These are phyloP conservation scores for Heterocephalus glaber DNA, from an alignment of 2,113 vertebrate genomes.

Conservation along the genomic window DNA sequence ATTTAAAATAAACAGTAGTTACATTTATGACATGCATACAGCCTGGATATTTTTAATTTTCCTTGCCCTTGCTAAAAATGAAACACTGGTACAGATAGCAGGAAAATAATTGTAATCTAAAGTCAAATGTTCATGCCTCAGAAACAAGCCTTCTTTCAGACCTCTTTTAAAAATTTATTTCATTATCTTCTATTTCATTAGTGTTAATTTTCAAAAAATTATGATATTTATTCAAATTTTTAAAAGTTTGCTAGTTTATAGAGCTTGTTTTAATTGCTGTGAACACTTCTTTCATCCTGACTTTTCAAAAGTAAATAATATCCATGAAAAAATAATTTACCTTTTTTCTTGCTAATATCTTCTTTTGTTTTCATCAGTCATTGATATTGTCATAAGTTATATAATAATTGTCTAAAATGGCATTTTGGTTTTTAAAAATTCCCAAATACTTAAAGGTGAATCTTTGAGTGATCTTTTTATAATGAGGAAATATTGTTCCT, in stretches of 20 bases:
- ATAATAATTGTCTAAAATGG: conserved; percentile 41
- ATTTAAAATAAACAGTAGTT: conserved; percentile 73
- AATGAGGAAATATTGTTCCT: neutral
- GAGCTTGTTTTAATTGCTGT: conserved; percentile 57
- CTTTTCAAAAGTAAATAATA: conserved; percentile 48
- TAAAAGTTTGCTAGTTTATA: conserved; percentile 40
- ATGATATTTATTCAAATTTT: neutral
- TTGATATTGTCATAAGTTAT: neutral
- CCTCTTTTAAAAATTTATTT: conserved; percentile 46
- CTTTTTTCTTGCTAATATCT: neutral
- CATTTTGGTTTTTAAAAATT: neutral
- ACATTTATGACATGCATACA: conserved; percentile 59
- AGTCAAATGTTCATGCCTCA: neutral
- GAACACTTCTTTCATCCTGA: neutral
- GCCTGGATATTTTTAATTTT: conserved; percentile 71
- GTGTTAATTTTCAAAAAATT: conserved; percentile 45
- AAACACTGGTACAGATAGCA: conserved; percentile 57
- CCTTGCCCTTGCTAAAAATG: conserved; percentile 57
- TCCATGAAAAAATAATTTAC: neutral
- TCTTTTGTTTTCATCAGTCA: conserved; percentile 16
- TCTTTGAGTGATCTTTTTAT: neutral
- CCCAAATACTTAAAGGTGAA: neutral
- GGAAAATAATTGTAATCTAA: conserved; percentile 2
- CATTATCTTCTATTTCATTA: conserved; percentile 17
- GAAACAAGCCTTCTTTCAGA: conserved; percentile 20